phyloP scores from a whole-genome alignment of 2,797 vertebrate species.

The Notamacropus eugenii region DNA sequence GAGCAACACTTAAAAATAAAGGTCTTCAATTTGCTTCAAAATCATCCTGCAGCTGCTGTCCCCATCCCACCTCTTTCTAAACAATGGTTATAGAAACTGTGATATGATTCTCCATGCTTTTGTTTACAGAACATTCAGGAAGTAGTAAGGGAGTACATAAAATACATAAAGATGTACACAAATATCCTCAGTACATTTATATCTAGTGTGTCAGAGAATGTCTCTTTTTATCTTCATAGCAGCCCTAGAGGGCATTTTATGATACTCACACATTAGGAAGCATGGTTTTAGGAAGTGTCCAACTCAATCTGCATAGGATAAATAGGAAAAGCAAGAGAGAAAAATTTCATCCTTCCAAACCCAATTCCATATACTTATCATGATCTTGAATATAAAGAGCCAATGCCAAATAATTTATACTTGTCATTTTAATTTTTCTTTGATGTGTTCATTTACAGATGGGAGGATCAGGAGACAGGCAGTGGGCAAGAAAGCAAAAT shows the following conservation, averaged over 20 bases:
- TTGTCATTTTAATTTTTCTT: not conserved
- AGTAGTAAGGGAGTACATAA: not conserved
- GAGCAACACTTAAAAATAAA: conserved; percentile 28
- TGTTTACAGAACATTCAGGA: not conserved
- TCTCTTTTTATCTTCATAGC: not conserved
- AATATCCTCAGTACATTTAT: not conserved
- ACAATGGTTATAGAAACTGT: conserved; percentile 1
- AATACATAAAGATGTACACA: not conserved
- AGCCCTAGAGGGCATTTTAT: not conserved
- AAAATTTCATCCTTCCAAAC: not conserved
- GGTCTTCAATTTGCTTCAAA: conserved; percentile 10
- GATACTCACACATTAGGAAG: not conserved
- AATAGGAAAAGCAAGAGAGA: not conserved
- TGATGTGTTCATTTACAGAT: not conserved
- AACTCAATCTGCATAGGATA: not conserved
- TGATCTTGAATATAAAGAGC: not conserved
- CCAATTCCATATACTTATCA: not conserved
- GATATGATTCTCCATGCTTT: not conserved
- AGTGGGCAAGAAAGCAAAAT: not conserved
- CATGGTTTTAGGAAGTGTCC: not conserved
- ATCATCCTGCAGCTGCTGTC: conserved; percentile 14
- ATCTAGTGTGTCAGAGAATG: not conserved
- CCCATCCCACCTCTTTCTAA: not conserved
- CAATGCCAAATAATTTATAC: not conserved
- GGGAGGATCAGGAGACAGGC: not conserved